Evolutionary conservation across 2,888 invertebrate genomes (phyloP), one percentile per base, ranked within the genome.

Genomic region (Scelioninae gen. 1): DNA sequence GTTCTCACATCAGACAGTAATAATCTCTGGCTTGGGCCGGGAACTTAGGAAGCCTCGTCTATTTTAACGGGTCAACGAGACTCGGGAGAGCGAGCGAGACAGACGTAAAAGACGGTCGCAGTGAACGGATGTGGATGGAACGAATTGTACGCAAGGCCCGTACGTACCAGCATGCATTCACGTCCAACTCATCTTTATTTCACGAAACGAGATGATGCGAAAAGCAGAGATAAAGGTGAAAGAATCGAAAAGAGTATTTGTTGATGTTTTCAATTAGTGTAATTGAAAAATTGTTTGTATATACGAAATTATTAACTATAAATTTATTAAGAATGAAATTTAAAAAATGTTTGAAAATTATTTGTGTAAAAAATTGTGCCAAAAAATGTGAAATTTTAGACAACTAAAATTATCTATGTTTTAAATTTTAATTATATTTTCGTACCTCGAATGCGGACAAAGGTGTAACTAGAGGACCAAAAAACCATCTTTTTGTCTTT

Each of bases 11-110:
- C 85, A 88, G 86, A 88, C 88, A 87, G 85, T 87, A 88, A 89
- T 90, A 89, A 72, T 89, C 87, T 87, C 85, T 87, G 88, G 88
- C 89, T 91, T 89, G 89, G 87, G 88, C 88, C 87, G 88, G 69
- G 55, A 56, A 55, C 68, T 86, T 87, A 51, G 76, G 51, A 89
- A 89, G 87, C 85, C 87, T 90, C 85, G 90, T 90, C 91, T 91
- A 91, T 91, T 91, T 91, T 91, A 89, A 90, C 88, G 85, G 85
- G 85, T 87, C 87, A 85, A 84, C 84, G 82, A 85, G 85, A 84
- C 34, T 4, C 32, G 45, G 13, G 55, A 51, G 56, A 56, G 56
- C 15, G 55, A 56, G 51, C 34, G 45, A 53, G 47, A 68, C 45
- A 38, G 55, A 53, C 11, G 29, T n/a, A 51, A 63, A 38, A 62